Conservation (phyloP, 2,113 vertebrate genomes). For the Patagioenas fasciata region DNA sequence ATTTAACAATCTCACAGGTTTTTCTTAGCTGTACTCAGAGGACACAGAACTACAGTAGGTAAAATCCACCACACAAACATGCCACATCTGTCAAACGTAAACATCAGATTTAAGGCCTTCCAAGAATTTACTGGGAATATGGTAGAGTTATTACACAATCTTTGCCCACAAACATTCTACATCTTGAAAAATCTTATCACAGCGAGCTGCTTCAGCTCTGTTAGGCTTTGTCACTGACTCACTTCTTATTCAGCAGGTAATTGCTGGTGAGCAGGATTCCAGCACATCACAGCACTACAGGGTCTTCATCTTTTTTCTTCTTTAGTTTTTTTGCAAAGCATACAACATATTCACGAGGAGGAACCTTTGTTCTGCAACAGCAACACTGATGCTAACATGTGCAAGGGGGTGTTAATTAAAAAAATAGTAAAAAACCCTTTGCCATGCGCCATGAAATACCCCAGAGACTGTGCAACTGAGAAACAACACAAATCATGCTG, state of each 20-base stretch:
- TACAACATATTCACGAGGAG: background rate
- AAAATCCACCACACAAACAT: conserved; percentile 58
- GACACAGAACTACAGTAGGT: conserved; percentile 42
- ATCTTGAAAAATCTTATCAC: background rate
- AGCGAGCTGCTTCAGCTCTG: background rate
- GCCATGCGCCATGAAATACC: background rate
- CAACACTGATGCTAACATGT: background rate
- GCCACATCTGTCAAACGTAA: conserved; percentile 24
- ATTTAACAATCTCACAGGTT: conserved; percentile 77
- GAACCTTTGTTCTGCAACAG: background rate
- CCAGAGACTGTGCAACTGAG: background rate
- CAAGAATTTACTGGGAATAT: background rate
- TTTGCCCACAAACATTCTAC: background rate
- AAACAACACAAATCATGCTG: background rate
- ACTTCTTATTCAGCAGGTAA: conserved; percentile 42
- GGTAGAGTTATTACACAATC: background rate
- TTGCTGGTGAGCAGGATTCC: background rate
- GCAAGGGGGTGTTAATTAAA: background rate
- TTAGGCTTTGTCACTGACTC: background rate
- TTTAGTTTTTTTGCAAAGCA: background rate
- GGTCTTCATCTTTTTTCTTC: background rate
- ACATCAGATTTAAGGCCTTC: conserved; percentile 36
- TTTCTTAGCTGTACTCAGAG: conserved; percentile 73
- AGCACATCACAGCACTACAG: background rate
- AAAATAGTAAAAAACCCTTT: background rate